Base-by-base conservation (phyloP, 1,140 invertebrate genomes). In the Lepidurus couesii region DNA sequence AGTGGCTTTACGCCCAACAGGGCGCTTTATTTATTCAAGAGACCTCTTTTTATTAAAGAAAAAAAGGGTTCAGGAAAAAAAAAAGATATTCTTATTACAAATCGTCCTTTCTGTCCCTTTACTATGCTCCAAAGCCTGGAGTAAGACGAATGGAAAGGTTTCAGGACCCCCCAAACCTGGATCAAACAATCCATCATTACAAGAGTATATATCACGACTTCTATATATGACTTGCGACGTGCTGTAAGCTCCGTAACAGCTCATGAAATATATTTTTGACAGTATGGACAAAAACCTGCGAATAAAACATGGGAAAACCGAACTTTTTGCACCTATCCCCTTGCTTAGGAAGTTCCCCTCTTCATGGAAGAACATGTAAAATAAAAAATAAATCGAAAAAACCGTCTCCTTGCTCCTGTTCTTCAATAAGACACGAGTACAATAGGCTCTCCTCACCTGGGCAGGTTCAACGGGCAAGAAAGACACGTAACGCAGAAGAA, bases 391-490 rank as follows among this genome's bases (percentile, higher is more conserved):
- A 47, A 47, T 47, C 21, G 47, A 65, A 65, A 65, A 65, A 34
- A 34, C 2, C 34, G 0, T 4, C 34, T 34, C 2, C 34, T 34
- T 34, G 34, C 34, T 34, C 34, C 34, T 2, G 34, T 34, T n/a
- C 53, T 65, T 21, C 53, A 65, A 65, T 65, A 65, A 65, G 53
- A n/a, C 34, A 65, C 53, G 53, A 65, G 53, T 65, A 65, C 53
- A 65, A 65, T 65, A 65, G 53, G 53, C 16, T 21, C 53, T 65
- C 53, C 53, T 65, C 53, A 65, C 53, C 53, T 65, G 53, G 53
- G 53, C 53, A 65, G 53, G 53, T 65, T 16, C 53, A 65, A 65
- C 53, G 53, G 53, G 53, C 53, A 65, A 65, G 53, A 65, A 65
- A n/a, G 53, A 65, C 53, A 65, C 21, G 53, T 21, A 65, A 65